These are phyloP conservation scores for Cheirogaleus medius DNA, from an alignment of 2,113 vertebrate species.

Conservation along the genomic window DNA sequence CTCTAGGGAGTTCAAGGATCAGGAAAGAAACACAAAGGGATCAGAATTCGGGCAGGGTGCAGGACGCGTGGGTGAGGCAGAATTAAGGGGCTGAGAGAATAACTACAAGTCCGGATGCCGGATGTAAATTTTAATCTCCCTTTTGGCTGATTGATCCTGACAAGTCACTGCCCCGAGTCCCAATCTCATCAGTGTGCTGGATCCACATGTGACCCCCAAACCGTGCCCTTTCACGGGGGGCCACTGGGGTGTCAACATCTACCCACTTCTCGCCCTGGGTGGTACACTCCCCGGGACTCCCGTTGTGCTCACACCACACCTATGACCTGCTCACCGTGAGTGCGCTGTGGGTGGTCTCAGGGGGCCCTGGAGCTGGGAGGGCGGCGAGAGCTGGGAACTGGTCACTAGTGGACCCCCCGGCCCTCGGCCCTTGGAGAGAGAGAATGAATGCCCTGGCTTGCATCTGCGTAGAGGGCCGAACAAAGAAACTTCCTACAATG, in stretches of 20 bases:
- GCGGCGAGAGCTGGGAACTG: neutral
- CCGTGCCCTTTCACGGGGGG: accelerated
- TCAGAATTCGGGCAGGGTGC: accelerated
- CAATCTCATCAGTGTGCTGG: accelerated
- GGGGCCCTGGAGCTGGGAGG: neutral
- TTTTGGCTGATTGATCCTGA: neutral
- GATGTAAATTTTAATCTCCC: accelerated
- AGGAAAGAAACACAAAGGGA: neutral
- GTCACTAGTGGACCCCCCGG: accelerated
- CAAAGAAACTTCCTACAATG: neutral
- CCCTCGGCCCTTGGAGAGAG: no score
- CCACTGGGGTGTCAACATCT: neutral
- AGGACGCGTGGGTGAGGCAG: accelerated
- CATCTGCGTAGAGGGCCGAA: accelerated
- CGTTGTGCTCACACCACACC: accelerated
- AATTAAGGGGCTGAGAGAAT: accelerated
- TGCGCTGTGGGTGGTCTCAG: accelerated
- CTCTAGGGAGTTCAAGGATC: no score
- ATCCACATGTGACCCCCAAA: no score
- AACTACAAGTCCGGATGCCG: accelerated
- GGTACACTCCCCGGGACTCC: accelerated
- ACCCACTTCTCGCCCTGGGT: neutral
- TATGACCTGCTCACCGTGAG: accelerated
- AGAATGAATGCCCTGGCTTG: accelerated
- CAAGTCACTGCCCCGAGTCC: neutral